phyloP scores from a whole-genome alignment of 2,888 invertebrate species.

The Caenorhabditis macrosperma region DNA sequence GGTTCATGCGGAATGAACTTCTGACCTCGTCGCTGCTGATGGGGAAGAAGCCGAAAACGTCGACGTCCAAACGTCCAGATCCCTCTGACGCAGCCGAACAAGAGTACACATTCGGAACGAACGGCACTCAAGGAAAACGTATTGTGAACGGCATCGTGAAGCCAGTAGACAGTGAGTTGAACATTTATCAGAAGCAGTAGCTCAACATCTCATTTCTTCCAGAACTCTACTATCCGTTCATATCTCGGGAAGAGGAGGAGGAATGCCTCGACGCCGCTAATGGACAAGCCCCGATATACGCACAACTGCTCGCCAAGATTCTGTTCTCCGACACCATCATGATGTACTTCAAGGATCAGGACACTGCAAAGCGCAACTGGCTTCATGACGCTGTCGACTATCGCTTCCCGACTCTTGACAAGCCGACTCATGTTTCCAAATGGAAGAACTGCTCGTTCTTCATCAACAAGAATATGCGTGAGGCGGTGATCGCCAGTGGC shows the following conservation, averaged over 20 bases:
- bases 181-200: background rate
- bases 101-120: conserved; percentile 53
- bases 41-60: conserved; percentile 7
- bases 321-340: conserved; percentile 67
- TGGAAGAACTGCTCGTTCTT: conserved; percentile 73
- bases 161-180: conserved; percentile 31
- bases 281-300: conserved; percentile 65
- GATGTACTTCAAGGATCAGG: conserved; percentile 73
- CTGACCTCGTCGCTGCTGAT: background rate
- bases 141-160: conserved; percentile 59
- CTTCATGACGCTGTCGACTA: conserved; percentile 72
- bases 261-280: conserved; percentile 53
- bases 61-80: background rate
- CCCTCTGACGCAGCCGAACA: conserved; percentile 24
- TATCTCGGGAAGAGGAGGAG: conserved; percentile 62
- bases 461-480: conserved; percentile 70
- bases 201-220: background rate
- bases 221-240: conserved; percentile 65
- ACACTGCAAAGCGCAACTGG: conserved; percentile 68
- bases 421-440: conserved; percentile 63
- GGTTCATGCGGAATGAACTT: background rate
- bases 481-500: conserved; percentile 50
- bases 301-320: conserved; percentile 65
- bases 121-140: conserved; percentile 46
- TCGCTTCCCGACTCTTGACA: conserved; percentile 70